Percentiles rank a stretch among this genome's conserved stretches.
These are phyloP conservation scores for Pollenia griseotomentosa DNA, from an alignment of 2,888 invertebrate species.

Conservation along the genomic window DNA sequence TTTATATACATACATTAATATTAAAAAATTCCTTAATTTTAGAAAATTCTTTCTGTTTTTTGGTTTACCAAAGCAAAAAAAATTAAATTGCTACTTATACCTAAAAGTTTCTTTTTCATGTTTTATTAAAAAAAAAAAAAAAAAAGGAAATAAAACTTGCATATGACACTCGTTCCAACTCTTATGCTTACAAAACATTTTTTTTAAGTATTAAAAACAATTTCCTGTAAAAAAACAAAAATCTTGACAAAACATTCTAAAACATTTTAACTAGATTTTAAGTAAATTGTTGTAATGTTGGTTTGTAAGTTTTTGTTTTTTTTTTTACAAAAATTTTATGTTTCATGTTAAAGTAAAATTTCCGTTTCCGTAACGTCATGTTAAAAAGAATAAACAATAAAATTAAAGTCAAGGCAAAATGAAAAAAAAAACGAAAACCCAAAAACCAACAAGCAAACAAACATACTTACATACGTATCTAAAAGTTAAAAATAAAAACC, in stretches of 20 bases:
- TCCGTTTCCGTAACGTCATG: slow-evolving; percentile 55
- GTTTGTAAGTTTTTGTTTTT: neutral
- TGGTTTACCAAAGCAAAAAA: too few species aligned
- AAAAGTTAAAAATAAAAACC: neutral
- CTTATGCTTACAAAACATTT: too few species aligned
- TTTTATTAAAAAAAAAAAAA: too few species aligned
- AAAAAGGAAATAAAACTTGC: too few species aligned
- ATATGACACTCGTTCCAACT: too few species aligned
- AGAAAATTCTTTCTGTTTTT: too few species aligned
- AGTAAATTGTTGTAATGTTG: neutral
- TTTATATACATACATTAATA: too few species aligned
- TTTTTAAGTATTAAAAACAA: too few species aligned
- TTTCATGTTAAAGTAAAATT: slow-evolving; percentile 39
- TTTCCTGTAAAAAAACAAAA: neutral
- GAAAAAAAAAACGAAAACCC: neutral
- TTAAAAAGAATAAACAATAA: slow-evolving; percentile 39
- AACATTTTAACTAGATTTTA: neutral
- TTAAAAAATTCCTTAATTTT: too few species aligned
- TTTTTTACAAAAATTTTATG: slow-evolving; percentile 16
- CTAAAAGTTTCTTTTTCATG: too few species aligned
- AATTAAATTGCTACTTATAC: too few species aligned
- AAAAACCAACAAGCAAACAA: neutral
- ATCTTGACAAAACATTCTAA: neutral
- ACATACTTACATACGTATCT: neutral
- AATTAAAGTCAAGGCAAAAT: slow-evolving; percentile 45